phyloP scores from a whole-genome alignment of 2,888 invertebrate species.

The Epistrophella euchroma region DNA sequence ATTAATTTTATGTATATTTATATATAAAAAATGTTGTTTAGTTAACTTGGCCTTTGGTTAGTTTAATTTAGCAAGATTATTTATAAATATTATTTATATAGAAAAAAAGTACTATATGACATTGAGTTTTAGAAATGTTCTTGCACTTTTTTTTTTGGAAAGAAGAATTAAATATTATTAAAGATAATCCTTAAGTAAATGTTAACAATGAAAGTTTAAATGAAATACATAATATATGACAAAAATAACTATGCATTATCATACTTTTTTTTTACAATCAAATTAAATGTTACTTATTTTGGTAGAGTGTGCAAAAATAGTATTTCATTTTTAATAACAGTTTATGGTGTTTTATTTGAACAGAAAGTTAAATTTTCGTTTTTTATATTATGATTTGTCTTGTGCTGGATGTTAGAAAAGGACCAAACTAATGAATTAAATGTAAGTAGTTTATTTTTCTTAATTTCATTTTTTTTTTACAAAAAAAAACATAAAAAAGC shows the following conservation, averaged over 20 bases:
- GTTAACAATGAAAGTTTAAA: constrained; percentile 44
- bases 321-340: constrained; percentile 17
- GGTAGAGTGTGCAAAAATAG: constrained; percentile 47
- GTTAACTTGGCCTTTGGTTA: constrained; percentile 85
- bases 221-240: constrained; percentile 54
- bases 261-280: constrained; percentile 48
- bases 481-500: constrained; percentile 53
- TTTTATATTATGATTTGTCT: constrained; percentile 45
- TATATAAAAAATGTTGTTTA: constrained; percentile 78
- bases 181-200: constrained; percentile 63
- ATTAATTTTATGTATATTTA: constrained; percentile 73
- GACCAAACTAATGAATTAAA: constrained; percentile 34
- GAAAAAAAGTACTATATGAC: constrained; percentile 64
- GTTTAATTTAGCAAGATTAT: constrained; percentile 81
- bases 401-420: constrained; percentile 71
- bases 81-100: constrained; percentile 58
- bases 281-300: constrained; percentile 52
- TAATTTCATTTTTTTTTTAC: constrained; percentile 11
- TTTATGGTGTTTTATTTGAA: constrained; percentile 30
- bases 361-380: constrained; percentile 16
- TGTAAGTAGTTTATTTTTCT: constrained; percentile 14
- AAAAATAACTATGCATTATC: constrained; percentile 59
- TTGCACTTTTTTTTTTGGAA: constrained; percentile 56
- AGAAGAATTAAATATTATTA: constrained; percentile 54
- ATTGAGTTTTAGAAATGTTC: constrained; percentile 59